These are phyloP conservation scores for Hyperoplus immaculatus DNA, from an alignment of 2,797 vertebrate species.

Conservation along the genomic window DNA sequence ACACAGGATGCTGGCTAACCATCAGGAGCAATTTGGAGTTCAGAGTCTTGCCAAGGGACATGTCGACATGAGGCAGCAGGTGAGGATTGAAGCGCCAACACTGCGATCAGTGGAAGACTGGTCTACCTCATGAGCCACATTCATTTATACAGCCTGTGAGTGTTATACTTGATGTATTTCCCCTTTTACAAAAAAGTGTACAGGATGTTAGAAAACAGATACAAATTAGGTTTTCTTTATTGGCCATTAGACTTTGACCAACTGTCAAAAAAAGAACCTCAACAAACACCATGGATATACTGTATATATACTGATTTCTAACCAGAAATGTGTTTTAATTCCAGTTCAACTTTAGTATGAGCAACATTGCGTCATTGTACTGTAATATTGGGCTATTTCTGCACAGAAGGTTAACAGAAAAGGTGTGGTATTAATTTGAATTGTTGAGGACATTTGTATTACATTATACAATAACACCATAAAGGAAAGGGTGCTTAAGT, in stretches of 20 bases:
- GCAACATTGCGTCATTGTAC: background rate
- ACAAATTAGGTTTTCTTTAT: too few relatives aligned
- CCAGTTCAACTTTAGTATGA: background rate
- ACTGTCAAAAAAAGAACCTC: too few relatives aligned
- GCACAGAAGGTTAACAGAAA: too few relatives aligned
- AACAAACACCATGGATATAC: background rate
- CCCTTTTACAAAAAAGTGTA: background rate
- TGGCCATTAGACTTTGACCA: background rate
- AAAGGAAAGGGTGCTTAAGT: slow-evolving; percentile 38
- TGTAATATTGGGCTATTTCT: background rate
- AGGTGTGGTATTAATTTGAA: background rate
- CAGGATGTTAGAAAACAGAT: background rate
- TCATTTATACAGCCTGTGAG: too few relatives aligned
- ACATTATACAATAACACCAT: background rate
- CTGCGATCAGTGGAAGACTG: too few relatives aligned
- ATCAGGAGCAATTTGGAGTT: too few relatives aligned
- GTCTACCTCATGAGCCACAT: too few relatives aligned
- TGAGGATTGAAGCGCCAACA: too few relatives aligned
- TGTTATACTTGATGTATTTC: background rate
- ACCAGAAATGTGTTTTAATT: background rate
- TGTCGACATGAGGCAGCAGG: too few relatives aligned
- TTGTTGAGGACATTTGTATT: background rate
- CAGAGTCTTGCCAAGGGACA: too few relatives aligned
- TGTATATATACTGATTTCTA: background rate
- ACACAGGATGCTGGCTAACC: too few relatives aligned